Evolutionary conservation across 1,140 invertebrate genomes (phyloP), one percentile per base, ranked within the genome.

Genomic region (Drosophila rhopaloa): DNA sequence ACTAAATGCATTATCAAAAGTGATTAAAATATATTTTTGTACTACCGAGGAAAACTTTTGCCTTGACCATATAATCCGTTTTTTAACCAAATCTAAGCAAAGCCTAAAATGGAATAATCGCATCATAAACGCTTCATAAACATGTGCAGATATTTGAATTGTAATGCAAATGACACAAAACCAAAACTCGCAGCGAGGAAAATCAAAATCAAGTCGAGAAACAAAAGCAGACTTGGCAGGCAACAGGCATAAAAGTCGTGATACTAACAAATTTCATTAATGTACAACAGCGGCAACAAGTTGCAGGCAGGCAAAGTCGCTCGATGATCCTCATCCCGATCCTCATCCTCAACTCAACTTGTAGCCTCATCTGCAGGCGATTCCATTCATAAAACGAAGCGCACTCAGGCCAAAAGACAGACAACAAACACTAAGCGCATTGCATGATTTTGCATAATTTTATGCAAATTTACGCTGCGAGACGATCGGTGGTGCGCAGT

Each of bases 371-470:
- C 50, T 57, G 43, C 50, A 59, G 63, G 76, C 80, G 76, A 75
- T 81, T 80, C 80, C 84, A 88, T 88, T 88, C 84, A 88, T 88
- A 88, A 88, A 88, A 88, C 68, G 72, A 63, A 66, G 68, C 79
- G 83, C 75, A 82, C 81, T 85, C 56, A 54, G 59, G 44, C 53
- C 59, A 40, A 32, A 16, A 68, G 71, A 81, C 66, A 59, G 53
- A 77, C 65, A 88, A 73, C 76, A 79, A 88, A 88, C 83, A 89
- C 84, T 89, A 84, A 90, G 84, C 80, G 80, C 85, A 90, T 89
- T 84, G 84, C 89, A 91, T 91, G 89, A 91, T 91, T 91, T 91
- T 91, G 89, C 89, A 91, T 91, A 91, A 91, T 85, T 91, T 91
- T 91, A 91, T 91, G 89, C 80, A 89, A 91, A 91, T 91, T 84